A percentile compares a stretch with the other conserved stretches of the same genome.
These are phyloP conservation scores for Drosophila pallidifrons DNA, from an alignment of 1,140 invertebrate genomes.

Conservation along the genomic window DNA sequence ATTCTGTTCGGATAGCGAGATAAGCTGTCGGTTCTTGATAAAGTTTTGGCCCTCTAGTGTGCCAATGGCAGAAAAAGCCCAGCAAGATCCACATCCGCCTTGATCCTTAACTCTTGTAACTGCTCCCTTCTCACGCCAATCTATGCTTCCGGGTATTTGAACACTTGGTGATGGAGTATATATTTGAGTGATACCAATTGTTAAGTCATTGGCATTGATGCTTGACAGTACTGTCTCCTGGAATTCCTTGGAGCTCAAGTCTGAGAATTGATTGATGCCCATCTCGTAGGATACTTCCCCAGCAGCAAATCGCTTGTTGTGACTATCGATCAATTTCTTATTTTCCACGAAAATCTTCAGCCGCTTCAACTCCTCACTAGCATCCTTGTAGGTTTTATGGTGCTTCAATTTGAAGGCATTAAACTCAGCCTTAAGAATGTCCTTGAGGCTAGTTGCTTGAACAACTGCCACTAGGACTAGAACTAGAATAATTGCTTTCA, in stretches of 20 bases:
- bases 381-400: background rate
- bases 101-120: no score
- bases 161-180: background rate
- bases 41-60: conserved; percentile 91
- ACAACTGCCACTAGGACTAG: background rate
- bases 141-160: no score
- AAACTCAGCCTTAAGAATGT: background rate
- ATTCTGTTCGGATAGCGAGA: conserved; percentile 95
- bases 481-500: background rate
- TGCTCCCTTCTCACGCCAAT: no score
- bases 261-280: conserved; percentile 16
- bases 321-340: background rate
- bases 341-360: background rate
- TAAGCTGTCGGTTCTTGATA: conserved; percentile 87
- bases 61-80: conserved; percentile 95
- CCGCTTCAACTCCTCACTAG: background rate
- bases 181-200: background rate
- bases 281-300: conserved; percentile 4
- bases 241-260: conserved; percentile 3
- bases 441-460: background rate
- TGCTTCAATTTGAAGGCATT: background rate
- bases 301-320: background rate
- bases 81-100: no score
- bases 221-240: background rate
- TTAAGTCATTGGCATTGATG: background rate